Percentiles rank a stretch among this genome's conserved stretches.
phyloP scores from a whole-genome alignment of 2,888 invertebrate genomes.

The Stomorhina lunata region DNA sequence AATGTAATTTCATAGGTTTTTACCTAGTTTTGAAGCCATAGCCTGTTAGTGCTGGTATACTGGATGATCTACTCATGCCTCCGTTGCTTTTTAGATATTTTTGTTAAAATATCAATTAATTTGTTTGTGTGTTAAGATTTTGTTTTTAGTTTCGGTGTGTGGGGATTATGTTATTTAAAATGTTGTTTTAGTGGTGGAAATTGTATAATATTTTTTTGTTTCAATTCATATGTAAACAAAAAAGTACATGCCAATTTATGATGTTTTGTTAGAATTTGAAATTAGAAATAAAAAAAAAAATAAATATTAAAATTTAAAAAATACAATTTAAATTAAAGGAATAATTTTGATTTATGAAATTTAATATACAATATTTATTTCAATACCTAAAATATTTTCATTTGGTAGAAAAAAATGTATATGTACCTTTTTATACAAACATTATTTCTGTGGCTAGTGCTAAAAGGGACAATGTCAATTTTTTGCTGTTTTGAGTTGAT shows the following conservation, averaged over 20 bases:
- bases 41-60: constrained; percentile 89
- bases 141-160: constrained; percentile 48
- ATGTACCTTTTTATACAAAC: too few species aligned
- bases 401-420: too few species aligned
- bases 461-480: too few species aligned
- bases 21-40: constrained; percentile 80
- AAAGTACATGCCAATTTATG: constrained; percentile 64
- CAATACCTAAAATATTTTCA: too few species aligned
- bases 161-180: constrained; percentile 62
- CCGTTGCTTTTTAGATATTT: constrained; percentile 81
- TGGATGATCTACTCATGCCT: constrained; percentile 93
- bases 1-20: constrained; percentile 60
- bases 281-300: constrained; percentile 56
- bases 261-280: constrained; percentile 57
- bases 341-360: too few species aligned
- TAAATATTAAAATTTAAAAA: constrained; percentile 45
- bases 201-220: constrained; percentile 15
- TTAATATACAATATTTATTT: too few species aligned
- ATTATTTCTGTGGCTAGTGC: too few species aligned
- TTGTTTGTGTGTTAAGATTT: constrained; percentile 52
- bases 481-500: too few species aligned
- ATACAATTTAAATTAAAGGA: constrained; percentile 12
- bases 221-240: constrained; percentile 58
- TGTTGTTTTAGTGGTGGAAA: constrained; percentile 47
- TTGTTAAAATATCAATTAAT: constrained; percentile 47